These are phyloP conservation scores for Salvelinus sp. DNA, from an alignment of 2,113 vertebrate genomes.

Conservation along the genomic window DNA sequence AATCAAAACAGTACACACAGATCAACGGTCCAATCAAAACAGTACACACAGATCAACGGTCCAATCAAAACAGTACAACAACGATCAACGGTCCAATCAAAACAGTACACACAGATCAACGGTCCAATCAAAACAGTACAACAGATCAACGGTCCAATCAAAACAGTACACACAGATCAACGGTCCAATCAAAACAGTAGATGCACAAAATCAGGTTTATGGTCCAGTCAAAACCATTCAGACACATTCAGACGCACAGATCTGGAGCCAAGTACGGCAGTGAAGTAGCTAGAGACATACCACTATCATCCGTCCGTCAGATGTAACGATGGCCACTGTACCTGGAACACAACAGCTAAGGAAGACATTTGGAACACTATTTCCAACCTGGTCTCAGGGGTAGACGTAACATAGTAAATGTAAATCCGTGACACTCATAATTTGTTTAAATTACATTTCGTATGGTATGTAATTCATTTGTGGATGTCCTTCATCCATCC, in stretches of 20 bases:
- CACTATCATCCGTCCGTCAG: conserved; percentile 98
- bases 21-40: not conserved
- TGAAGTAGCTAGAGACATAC: conserved; percentile 70
- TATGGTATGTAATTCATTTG: too few species aligned
- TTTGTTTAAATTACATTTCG: too few species aligned
- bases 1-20: not conserved
- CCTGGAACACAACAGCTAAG: conserved; percentile 78
- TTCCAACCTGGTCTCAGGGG: too few species aligned
- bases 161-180: not conserved
- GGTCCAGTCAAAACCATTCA: not conserved
- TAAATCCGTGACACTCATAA: too few species aligned
- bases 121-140: too few species aligned
- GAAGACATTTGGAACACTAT: conserved; percentile 41
- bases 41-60: not conserved
- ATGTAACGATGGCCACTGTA: conserved; percentile 95
- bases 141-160: conserved; percentile 1
- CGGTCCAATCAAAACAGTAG: too few species aligned
- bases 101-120: not conserved
- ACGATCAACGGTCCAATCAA: too few species aligned
- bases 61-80: too few species aligned
- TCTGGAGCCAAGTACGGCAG: not conserved
- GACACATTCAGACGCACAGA: not conserved
- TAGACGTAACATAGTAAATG: too few species aligned
- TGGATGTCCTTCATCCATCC: too few species aligned
- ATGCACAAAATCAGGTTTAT: not conserved